Conservation (phyloP, 2,113 vertebrate genomes). For the Calonectris borealis region DNA sequence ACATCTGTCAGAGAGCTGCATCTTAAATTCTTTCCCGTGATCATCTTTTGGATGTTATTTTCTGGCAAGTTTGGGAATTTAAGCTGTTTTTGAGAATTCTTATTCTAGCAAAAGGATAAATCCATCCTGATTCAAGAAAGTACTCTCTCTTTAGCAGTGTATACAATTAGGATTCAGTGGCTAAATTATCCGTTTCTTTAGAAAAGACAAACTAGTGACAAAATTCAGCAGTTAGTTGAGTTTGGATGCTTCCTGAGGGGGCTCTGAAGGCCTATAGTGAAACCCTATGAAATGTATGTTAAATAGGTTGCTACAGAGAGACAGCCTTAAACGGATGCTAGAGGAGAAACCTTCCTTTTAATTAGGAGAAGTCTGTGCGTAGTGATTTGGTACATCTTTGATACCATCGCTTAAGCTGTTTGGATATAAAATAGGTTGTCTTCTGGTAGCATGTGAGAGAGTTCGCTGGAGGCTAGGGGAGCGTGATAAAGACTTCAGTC, state of each 20-base stretch:
- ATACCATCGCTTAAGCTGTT: background rate
- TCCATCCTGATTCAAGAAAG: background rate
- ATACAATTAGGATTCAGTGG: background rate
- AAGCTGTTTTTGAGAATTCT: background rate
- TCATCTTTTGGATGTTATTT: conserved; percentile 12
- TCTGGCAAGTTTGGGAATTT: background rate
- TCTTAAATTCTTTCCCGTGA: background rate
- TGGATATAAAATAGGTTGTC: background rate
- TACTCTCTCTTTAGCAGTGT: background rate
- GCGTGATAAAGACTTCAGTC: background rate
- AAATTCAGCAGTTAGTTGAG: background rate
- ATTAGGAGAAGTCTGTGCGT: background rate
- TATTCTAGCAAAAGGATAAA: background rate
- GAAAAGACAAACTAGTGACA: background rate
- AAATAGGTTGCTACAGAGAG: background rate
- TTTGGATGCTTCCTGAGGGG: background rate
- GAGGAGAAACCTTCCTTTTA: background rate
- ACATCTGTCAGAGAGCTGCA: conserved; percentile 13
- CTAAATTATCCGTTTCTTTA: background rate
- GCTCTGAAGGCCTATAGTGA: background rate
- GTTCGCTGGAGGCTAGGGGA: background rate
- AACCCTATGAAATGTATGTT: background rate
- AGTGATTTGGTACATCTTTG: background rate
- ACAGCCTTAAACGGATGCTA: background rate
- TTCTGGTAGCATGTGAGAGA: background rate